These are phyloP conservation scores for Aurelia aurita complex sp. Pacific DNA, from an alignment of 30 jellyfish, hydroid and myxozoan species.

Conservation along the genomic window DNA sequence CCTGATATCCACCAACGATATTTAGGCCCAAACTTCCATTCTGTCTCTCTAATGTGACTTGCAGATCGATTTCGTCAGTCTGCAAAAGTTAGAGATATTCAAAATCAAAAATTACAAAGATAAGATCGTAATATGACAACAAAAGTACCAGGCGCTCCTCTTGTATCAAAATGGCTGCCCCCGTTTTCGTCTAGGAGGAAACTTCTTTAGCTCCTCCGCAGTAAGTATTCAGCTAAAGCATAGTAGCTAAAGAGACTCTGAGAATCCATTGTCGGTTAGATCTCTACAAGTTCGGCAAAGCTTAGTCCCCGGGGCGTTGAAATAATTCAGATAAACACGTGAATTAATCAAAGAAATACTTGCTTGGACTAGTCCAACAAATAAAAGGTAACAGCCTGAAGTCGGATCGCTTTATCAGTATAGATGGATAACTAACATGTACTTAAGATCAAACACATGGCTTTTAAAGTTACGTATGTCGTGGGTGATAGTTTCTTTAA, in stretches of 20 bases:
- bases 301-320: not conserved
- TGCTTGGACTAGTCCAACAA: conserved; percentile 39
- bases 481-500: conserved; percentile 6
- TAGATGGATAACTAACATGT: conserved; percentile 24
- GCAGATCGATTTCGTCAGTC: conserved; percentile 56
- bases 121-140: too few relatives aligned
- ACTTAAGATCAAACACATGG: conserved; percentile 15
- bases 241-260: too few relatives aligned
- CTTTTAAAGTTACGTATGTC: conserved; percentile 13
- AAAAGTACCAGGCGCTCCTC: too few relatives aligned
- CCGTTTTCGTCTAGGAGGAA: too few relatives aligned
- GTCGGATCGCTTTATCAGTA: conserved; percentile 43
- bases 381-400: conserved; percentile 33
- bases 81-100: not conserved
- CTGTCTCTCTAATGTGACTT: conserved; percentile 60
- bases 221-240: too few relatives aligned
- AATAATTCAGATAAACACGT: too few relatives aligned
- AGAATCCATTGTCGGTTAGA: too few relatives aligned
- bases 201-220: too few relatives aligned
- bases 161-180: too few relatives aligned
- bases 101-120: too few relatives aligned
- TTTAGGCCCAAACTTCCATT: conserved; percentile 97
- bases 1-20: conserved; percentile 95
- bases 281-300: not conserved
- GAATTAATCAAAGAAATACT: conserved; percentile 4